phyloP scores from a whole-genome alignment of 2,797 vertebrate species.

The Rhyacichthys aspro region DNA sequence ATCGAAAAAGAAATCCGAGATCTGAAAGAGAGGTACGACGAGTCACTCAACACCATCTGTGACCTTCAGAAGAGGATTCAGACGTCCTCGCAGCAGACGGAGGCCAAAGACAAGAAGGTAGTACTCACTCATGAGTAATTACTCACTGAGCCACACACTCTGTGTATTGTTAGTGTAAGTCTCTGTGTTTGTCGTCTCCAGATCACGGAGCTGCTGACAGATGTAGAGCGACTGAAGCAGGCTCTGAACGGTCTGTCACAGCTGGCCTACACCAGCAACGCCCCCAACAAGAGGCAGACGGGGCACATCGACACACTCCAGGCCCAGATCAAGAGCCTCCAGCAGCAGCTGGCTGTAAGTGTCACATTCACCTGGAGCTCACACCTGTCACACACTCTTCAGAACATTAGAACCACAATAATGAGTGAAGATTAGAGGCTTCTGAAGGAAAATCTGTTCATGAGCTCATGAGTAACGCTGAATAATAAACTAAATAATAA shows the following conservation, averaged over 20 bases:
- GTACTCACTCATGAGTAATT: too few species aligned
- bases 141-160: too few species aligned
- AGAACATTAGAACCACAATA: too few species aligned
- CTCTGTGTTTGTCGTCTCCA: slow-evolving; percentile 57
- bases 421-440: too few species aligned
- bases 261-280: slow-evolving; percentile 86
- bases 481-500: too few species aligned
- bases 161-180: slow-evolving; percentile 3
- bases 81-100: slow-evolving; percentile 89
- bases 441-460: too few species aligned
- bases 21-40: slow-evolving; percentile 89
- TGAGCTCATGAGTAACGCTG: background rate
- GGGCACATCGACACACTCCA: slow-evolving; percentile 90
- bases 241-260: slow-evolving; percentile 92
- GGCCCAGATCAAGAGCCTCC: slow-evolving; percentile 88
- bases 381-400: too few species aligned
- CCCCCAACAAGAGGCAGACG: slow-evolving; percentile 87
- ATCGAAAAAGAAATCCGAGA: slow-evolving; percentile 91
- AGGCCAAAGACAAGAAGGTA: slow-evolving; percentile 97
- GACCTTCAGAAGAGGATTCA: slow-evolving; percentile 93
- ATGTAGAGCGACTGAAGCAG: slow-evolving; percentile 93
- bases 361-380: background rate
- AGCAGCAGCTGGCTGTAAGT: slow-evolving; percentile 97
- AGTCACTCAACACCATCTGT: slow-evolving; percentile 86
- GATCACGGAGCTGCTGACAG: slow-evolving; percentile 93